Base-by-base conservation (phyloP, 1,140 invertebrate genomes). In the Atta cephalotes region DNA sequence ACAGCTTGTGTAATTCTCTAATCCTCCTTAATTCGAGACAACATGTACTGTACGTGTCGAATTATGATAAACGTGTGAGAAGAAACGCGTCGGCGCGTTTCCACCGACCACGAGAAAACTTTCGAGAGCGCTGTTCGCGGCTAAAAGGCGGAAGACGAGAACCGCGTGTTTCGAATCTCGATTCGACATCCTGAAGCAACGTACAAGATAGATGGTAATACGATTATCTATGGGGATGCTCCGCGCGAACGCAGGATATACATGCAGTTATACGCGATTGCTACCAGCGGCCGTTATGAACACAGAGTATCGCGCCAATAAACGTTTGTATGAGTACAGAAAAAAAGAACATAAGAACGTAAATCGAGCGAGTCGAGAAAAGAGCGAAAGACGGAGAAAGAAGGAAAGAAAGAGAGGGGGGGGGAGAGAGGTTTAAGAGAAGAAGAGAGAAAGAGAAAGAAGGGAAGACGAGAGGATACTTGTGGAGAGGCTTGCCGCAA, bases 281-380 rank as follows among this genome's bases (percentile, higher is more conserved):
- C 86, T 85, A 89, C 87, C 60, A 89, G 86, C 79, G 87, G 51
- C 88, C 81, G 70, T 72, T 78, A 63, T 31, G 70, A 79, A 65
- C 66, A 71, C 56, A 49, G 85, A 85, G 65, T 87, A 84, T 79
- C 71, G 78, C 68, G 28, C 85, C 87, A 89, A 92, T 90, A 89
- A 92, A 85, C 87, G 88, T 88, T 92, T 91, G 89, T 87, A 76
- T 72, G 86, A 87, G 85, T 88, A 86, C 87, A 88, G 89, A 90
- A 88, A 78, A 49, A 70, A 65, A 49, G 18, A 18, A 21, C 39
- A 58, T 79, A 85, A 77, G 72, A 85, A 74, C 49, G 58, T 39
- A 21, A 79, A 80, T 66, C 62, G 74, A 79, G 82, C 60, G 63
- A 68, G 5, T 21, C 49, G 12, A n/a, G 25, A 25, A 87, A 66